Base-by-base conservation (phyloP, 2,888 invertebrate species). In the Psylliodes chrysocephalus region DNA sequence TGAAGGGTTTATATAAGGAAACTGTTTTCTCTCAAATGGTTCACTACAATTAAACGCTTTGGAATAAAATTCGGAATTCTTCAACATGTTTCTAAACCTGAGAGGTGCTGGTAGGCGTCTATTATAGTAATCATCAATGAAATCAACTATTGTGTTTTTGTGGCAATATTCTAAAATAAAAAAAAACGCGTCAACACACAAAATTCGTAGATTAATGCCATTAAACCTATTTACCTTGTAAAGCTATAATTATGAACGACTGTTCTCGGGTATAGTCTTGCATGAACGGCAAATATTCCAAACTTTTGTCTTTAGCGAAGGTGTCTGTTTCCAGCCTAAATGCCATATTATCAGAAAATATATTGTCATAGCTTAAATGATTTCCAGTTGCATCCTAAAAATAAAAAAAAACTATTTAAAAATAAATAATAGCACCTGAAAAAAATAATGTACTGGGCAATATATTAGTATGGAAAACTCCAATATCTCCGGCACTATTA, bases 171-270 rank as follows among this genome's bases (percentile, higher is more conserved):
- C 60, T 64, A 18, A 14, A 64, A 60, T 25, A 47, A 30, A 55
- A 54, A 12, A 12, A 19, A 10, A 28, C 1, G 15, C 1, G 6
- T 22, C 22, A 6, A 22, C 3, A 22, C 3, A 4, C 22, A 22
- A 51, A n/a, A 33, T 15, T 51, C 12, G 12, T 49, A 22, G 2
- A 15, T 30, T 51, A n/a, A n/a, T n/a, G n/a, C n/a, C n/a, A n/a
- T 12, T n/a, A 42, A 60, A 22, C 3, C n/a, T n/a, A 35, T 14
- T n/a, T 40, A 64, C 64, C 61, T 47, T 64, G 64, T 35, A 60
- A 33, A 5, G 60, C 18, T n/a, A 53, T 30, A 14, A 49, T 19
- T n/a, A 53, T 25, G 10, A 56, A 64, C 10, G 42, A n/a, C 35
- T 64, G 14, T 3, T 42, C 28, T 7, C 42, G 17, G n/a, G 25